Base-by-base conservation (phyloP, 2,797 vertebrate genomes). In the Tadarida brasiliensis region DNA sequence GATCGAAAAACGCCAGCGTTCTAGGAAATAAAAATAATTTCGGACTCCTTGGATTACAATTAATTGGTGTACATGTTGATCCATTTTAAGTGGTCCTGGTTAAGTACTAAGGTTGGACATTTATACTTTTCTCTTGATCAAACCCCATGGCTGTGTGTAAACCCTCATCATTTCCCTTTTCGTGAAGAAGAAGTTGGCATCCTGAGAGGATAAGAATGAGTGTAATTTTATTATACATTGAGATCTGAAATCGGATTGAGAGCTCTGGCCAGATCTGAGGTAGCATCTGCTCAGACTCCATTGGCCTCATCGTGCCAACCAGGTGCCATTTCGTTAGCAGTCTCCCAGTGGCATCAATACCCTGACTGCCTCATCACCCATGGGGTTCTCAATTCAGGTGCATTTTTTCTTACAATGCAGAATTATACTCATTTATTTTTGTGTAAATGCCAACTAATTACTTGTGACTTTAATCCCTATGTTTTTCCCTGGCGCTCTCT, bases 11-110 rank as follows among this genome's bases (percentile, higher is more conserved):
- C 70, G 70, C 74, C 26, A 9, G 35, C 54, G 14, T 90, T 93
- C 35, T 70, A 35, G 57, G 44, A 68, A 87, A 83, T 73, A 67
- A 90, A 90, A 91, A 68, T 63, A 82, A 51, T 61, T 67, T 91
- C 74, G 67, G 49, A 87, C 33, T 67, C 30, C 19, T 15, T 76
- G 30, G 63, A 26, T 89, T 86, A 5, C n/a, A 92, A 76, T 3
- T 74, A 47, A 71, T 61, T n/a, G 20, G 0, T 76, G 17, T 44
- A 47, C 11, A 6, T 70, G 28, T 61, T 61, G n/a, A 33, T n/a
- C 19, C 54, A 22, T 92, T 68, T 49, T 56, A 88, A 88, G 30
- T 70, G 26, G 28, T 30, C 71, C 71, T 78, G 70, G 11, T 26
- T 73, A 65, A 61, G 39, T 49, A 51, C 7, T 20, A 68, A 82